These are phyloP conservation scores for Trachops cirrhosus DNA, from an alignment of 2,797 vertebrate species.

Conservation along the genomic window DNA sequence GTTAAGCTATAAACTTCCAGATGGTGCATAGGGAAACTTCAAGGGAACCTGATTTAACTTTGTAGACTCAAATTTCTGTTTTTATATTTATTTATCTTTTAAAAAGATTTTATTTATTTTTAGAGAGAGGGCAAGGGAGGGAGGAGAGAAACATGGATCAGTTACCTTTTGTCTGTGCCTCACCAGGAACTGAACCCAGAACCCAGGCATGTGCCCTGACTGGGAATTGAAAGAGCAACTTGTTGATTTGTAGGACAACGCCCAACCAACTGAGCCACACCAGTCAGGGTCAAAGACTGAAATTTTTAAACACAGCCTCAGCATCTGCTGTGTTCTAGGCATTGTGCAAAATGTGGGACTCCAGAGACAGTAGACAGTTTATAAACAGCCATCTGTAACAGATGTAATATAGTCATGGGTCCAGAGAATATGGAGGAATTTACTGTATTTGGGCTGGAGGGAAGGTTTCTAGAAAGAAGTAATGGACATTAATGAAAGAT, in stretches of 20 bases:
- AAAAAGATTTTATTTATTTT: background rate
- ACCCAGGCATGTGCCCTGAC: too few relatives aligned
- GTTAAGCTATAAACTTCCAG: conserved; percentile 2
- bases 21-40: background rate
- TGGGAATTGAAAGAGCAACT: too few relatives aligned
- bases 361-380: background rate
- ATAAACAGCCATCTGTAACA: background rate
- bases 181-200: too few relatives aligned
- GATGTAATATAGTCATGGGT: background rate
- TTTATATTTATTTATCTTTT: too few relatives aligned
- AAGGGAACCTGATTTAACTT: conserved; percentile 1
- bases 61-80: background rate
- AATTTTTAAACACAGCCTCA: background rate
- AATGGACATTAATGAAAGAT: background rate
- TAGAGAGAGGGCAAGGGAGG: background rate
- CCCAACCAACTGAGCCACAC: too few relatives aligned
- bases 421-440: background rate
- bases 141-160: too few relatives aligned
- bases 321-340: background rate
- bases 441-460: background rate
- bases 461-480: background rate
- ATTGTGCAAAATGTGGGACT: background rate
- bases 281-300: background rate
- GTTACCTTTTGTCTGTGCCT: too few relatives aligned
- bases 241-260: too few relatives aligned